A percentile compares a stretch with the other conserved stretches of the same genome.
These are phyloP conservation scores for Sebastes kiyomatsui DNA, from an alignment of 2,797 vertebrate species.

Conservation along the genomic window DNA sequence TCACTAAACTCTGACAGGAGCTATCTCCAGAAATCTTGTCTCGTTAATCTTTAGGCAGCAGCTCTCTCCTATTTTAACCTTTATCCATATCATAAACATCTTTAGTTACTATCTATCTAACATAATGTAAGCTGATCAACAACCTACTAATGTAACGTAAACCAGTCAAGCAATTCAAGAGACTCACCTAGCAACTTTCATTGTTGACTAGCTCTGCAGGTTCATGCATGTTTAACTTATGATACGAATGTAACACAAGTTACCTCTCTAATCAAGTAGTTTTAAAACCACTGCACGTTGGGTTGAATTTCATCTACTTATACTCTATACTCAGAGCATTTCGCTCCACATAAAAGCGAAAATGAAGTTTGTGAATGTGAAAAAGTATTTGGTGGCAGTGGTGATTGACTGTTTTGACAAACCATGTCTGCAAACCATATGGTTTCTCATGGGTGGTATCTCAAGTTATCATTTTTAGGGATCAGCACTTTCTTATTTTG, in stretches of 20 bases:
- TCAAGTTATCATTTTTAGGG: not conserved
- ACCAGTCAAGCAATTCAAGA: not conserved
- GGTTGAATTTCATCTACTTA: not conserved
- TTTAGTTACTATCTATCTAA: too few species aligned
- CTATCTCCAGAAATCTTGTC: not conserved
- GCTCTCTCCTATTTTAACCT: not conserved
- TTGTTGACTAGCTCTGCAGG: not conserved
- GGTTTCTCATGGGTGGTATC: not conserved
- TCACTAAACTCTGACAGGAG: not conserved
- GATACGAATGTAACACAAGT: not conserved
- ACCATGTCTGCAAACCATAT: not conserved
- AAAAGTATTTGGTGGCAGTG: not conserved
- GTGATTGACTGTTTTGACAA: not conserved
- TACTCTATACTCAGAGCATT: not conserved
- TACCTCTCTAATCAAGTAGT: too few species aligned
- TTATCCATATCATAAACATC: not conserved
- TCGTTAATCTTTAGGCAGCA: too few species aligned
- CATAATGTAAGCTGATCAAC: not conserved
- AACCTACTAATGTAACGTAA: not conserved
- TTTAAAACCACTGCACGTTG: not conserved
- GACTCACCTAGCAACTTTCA: not conserved
- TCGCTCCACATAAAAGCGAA: not conserved
- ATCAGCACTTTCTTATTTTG: not conserved
- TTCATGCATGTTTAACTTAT: too few species aligned
- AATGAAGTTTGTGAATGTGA: not conserved